These are phyloP conservation scores for Epizoanthus stellaris DNA, from an alignment of 92 coral and sea anemone species.

Conservation along the genomic window DNA sequence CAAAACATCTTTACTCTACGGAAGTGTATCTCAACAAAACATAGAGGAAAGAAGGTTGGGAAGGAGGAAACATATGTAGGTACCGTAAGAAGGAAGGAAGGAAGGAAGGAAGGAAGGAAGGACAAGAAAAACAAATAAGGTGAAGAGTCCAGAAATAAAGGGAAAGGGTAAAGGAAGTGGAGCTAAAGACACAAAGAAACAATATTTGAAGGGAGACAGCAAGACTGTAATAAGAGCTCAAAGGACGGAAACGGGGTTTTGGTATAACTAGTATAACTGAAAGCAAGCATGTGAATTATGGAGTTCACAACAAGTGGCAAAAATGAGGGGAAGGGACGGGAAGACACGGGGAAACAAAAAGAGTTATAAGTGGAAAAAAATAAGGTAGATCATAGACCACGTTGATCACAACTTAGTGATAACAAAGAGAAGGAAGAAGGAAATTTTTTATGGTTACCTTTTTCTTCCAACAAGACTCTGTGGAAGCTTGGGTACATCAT, in stretches of 20 bases:
- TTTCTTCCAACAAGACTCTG: constrained; percentile 67
- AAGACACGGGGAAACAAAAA: not conserved
- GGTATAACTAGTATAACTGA: no score
- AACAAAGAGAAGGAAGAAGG: not conserved
- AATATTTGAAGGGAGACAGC: not conserved
- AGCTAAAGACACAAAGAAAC: not conserved
- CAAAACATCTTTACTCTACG: not conserved
- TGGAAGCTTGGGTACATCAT: constrained; percentile 89
- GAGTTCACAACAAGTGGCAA: not conserved
- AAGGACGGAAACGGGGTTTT: no score
- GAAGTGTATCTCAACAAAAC: not conserved
- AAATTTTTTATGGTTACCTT: constrained; percentile 54
- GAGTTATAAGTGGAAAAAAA: not conserved
- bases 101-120: no score
- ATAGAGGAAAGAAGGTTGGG: not conserved
- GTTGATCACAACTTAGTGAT: not conserved
- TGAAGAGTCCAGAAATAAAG: not conserved
- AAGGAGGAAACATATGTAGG: no score
- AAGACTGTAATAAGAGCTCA: no score
- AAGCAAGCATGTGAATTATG: no score
- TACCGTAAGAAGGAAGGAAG: no score
- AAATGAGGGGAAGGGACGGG: not conserved
- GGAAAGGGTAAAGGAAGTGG: not conserved
- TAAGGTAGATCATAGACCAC: not conserved
- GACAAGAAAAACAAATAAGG: not conserved